These are phyloP conservation scores for Corbicula japonica DNA, from an alignment of 2,888 invertebrate genomes.

Conservation along the genomic window DNA sequence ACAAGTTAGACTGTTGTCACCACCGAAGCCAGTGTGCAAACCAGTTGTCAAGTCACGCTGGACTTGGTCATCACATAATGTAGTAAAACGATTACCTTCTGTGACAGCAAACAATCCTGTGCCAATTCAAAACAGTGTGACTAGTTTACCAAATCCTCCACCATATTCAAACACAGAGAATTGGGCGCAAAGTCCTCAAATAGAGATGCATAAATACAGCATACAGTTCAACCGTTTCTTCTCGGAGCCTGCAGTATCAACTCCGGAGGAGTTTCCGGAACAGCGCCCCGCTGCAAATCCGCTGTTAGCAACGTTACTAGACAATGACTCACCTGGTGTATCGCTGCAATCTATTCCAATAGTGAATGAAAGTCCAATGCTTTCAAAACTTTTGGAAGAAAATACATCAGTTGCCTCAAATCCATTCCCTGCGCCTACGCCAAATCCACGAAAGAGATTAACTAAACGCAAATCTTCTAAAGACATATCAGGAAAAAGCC, in stretches of 20 bases:
- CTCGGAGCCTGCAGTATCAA: constrained; percentile 40
- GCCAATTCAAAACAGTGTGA: constrained; percentile 29
- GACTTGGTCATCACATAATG: constrained; percentile 47
- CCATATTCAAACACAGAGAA: constrained; percentile 33
- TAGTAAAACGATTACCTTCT: constrained; percentile 22
- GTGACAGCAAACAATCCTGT: constrained; percentile 13
- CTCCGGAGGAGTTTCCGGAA: constrained; percentile 43
- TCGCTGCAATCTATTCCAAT: constrained; percentile 23
- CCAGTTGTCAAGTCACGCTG: constrained; percentile 37
- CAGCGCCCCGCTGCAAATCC: constrained; percentile 76
- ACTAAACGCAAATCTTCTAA: constrained; percentile 81
- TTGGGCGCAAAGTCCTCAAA: constrained; percentile 20
- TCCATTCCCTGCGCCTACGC: constrained; percentile 58
- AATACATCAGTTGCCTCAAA: constrained; percentile 70
- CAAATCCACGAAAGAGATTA: constrained; percentile 66
- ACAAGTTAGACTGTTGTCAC: constrained; percentile 74
- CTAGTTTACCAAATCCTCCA: constrained; percentile 46
- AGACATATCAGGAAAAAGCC: constrained; percentile 82
- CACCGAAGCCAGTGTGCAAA: constrained; percentile 64
- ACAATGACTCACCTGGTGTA: constrained; percentile 76
- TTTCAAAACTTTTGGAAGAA: constrained; percentile 83
- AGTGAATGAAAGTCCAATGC: constrained; percentile 79
- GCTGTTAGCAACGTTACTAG: constrained; percentile 83
- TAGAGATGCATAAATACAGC: constrained; percentile 53
- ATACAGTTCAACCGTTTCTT: constrained; percentile 40